Percentiles rank a stretch among this genome's conserved stretches.
phyloP scores from a whole-genome alignment of 2,113 vertebrate species.

The Phrynosoma platyrhinos region DNA sequence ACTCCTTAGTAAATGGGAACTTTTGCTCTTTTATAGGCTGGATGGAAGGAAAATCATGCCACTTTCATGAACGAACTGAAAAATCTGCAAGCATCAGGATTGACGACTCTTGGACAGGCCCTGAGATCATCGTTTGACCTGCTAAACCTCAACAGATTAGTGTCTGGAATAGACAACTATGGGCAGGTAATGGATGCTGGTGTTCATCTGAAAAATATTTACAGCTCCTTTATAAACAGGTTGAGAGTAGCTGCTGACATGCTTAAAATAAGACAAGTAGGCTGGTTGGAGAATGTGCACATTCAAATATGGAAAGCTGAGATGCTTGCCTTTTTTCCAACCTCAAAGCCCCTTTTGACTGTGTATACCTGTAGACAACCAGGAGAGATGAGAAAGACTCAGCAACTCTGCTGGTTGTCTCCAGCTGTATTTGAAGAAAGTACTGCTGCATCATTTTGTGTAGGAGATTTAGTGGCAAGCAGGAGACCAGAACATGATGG shows the following conservation, averaged over 20 bases:
- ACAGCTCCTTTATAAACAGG: not conserved
- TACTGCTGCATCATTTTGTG: not conserved
- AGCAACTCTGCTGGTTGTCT: too few relatives aligned
- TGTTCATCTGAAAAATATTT: not conserved
- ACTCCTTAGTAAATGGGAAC: not conserved
- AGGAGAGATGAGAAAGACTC: not conserved
- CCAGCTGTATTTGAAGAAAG: not conserved
- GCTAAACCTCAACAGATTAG: constrained; percentile 97
- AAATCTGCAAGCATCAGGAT: constrained; percentile 94
- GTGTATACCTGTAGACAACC: not conserved
- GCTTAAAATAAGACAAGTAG: not conserved
- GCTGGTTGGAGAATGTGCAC: not conserved
- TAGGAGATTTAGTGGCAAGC: not conserved
- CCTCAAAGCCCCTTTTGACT: not conserved
- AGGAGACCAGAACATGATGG: too few relatives aligned
- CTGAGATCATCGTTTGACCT: constrained; percentile 96
- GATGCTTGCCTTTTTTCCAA: not conserved
- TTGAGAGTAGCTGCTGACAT: not conserved
- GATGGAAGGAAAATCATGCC: constrained; percentile 98
- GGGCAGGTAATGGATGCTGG: constrained; percentile 88
- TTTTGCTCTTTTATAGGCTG: constrained; percentile 79
- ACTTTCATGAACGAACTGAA: constrained; percentile 99
- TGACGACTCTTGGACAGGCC: constrained; percentile 95
- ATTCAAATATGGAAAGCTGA: not conserved
- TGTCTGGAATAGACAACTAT: constrained; percentile 99